Percentiles rank a stretch among this genome's conserved stretches.
Evolutionary conservation across 2,113 vertebrate genomes (phyloP).

Genomic region (Pheucticus melanocephalus): DNA sequence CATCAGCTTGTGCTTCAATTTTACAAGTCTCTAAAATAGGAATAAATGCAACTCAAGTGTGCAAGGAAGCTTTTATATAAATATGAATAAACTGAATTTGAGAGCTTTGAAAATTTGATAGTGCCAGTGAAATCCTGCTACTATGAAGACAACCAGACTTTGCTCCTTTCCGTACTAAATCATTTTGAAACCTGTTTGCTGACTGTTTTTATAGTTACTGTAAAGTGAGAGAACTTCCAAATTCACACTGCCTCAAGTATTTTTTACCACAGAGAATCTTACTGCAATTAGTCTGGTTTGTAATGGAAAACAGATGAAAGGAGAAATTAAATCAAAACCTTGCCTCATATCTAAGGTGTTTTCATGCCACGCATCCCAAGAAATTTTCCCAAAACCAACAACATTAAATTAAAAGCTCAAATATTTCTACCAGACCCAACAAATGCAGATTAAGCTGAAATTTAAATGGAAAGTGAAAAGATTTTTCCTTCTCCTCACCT

Average conservation of each 20-base stretch:
- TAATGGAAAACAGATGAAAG: slow-evolving; percentile 65
- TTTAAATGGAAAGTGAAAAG: slow-evolving; percentile 27
- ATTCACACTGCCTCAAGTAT: slow-evolving; percentile 19
- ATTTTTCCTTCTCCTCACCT: slow-evolving; percentile 51
- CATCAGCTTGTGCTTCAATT: neutral
- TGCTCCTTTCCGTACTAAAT: neutral
- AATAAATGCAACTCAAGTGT: neutral
- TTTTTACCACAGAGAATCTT: slow-evolving; percentile 20
- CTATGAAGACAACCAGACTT: neutral
- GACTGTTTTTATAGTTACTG: slow-evolving; percentile 42
- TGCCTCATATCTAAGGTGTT: slow-evolving; percentile 22
- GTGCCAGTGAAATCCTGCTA: neutral
- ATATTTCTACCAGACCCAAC: slow-evolving; percentile 33
- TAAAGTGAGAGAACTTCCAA: slow-evolving; percentile 31
- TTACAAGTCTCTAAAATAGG: neutral
- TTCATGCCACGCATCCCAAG: slow-evolving; percentile 13
- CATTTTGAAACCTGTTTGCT: slow-evolving; percentile 2
- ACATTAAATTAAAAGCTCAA: slow-evolving; percentile 40
- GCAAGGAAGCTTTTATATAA: neutral
- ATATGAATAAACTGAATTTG: neutral
- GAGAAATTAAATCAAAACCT: slow-evolving; percentile 37
- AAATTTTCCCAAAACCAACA: slow-evolving; percentile 46
- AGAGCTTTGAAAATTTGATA: neutral
- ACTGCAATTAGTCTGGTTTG: slow-evolving; percentile 44
- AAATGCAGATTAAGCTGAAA: slow-evolving; percentile 42